Evolutionary conservation across 1,140 invertebrate genomes (phyloP).

Genomic region (Armadillidium nasatum): DNA sequence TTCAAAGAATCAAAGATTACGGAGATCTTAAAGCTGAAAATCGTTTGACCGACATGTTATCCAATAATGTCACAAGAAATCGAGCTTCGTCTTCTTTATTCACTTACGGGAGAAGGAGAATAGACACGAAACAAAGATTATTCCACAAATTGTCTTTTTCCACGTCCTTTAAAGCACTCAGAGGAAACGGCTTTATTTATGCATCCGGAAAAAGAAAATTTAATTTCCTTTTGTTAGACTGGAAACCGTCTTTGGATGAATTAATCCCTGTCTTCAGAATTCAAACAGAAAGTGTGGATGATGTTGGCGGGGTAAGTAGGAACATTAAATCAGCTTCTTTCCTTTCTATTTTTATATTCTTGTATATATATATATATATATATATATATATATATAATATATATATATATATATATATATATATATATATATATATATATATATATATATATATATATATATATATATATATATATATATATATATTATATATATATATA

Average conservation of each 20-base stretch:
- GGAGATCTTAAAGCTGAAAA: not conserved
- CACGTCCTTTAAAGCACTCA: constrained; percentile 20
- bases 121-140: not conserved
- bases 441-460: constrained; percentile 15
- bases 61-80: not conserved
- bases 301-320: constrained; percentile 14
- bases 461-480: constrained; percentile 11
- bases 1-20: not conserved
- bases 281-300: not conserved
- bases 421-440: constrained; percentile 12
- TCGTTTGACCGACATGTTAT: not conserved
- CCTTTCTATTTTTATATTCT: too few species aligned
- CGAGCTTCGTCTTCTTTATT: not conserved
- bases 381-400: too few species aligned
- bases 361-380: too few species aligned
- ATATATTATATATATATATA: too few species aligned
- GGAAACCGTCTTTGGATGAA: constrained; percentile 21
- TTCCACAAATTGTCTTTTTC: not conserved
- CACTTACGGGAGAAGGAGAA: not conserved
- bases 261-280: constrained; percentile 19
- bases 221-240: constrained; percentile 24
- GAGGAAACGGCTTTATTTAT: constrained; percentile 17
- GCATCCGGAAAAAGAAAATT: constrained; percentile 19
- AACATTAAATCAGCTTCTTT: not conserved
- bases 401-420: too few species aligned